A percentile compares a stretch with the other conserved stretches of the same genome.
Conservation (phyloP, 2,888 invertebrate species). For the Deroplatys truncata region DNA sequence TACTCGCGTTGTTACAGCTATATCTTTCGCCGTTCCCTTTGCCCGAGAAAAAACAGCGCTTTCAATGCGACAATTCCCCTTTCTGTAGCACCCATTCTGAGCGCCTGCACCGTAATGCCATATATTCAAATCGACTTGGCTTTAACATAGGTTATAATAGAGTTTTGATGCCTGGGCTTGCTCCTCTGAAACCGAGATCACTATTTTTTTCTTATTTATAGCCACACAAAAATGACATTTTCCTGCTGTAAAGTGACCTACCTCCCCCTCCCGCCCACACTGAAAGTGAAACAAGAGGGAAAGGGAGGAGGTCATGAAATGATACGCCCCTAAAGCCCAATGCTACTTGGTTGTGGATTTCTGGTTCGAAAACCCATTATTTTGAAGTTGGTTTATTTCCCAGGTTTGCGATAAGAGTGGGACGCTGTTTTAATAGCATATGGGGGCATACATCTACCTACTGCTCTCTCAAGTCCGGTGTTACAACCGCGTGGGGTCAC, state of each 20-base stretch:
- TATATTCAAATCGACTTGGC: conserved; percentile 10
- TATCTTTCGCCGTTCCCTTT: neutral
- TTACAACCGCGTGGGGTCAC: neutral
- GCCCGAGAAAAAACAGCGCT: neutral
- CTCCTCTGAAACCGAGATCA: conserved; percentile 4
- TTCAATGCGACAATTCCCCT: neutral
- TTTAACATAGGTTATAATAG: conserved; percentile 3
- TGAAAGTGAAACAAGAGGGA: neutral
- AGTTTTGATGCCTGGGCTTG: conserved; percentile 1
- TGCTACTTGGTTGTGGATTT: conserved; percentile 1
- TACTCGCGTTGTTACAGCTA: neutral
- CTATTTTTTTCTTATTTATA: conserved; percentile 25
- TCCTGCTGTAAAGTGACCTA: conserved; percentile 15
- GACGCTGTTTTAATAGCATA: conserved; percentile 3
- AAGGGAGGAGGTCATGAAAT: neutral
- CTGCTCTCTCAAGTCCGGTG: neutral
- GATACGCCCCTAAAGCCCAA: neutral
- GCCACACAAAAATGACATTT: conserved; percentile 28
- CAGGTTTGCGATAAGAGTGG: conserved; percentile 3
- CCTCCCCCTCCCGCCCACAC: neutral
- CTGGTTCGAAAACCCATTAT: conserved; percentile 16
- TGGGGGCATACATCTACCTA: neutral
- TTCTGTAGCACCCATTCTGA: neutral
- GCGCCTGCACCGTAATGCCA: neutral
- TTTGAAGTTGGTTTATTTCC: conserved; percentile 13